Evolutionary conservation across 2,113 vertebrate genomes (phyloP).

Genomic region (Propithecus coquereli): DNA sequence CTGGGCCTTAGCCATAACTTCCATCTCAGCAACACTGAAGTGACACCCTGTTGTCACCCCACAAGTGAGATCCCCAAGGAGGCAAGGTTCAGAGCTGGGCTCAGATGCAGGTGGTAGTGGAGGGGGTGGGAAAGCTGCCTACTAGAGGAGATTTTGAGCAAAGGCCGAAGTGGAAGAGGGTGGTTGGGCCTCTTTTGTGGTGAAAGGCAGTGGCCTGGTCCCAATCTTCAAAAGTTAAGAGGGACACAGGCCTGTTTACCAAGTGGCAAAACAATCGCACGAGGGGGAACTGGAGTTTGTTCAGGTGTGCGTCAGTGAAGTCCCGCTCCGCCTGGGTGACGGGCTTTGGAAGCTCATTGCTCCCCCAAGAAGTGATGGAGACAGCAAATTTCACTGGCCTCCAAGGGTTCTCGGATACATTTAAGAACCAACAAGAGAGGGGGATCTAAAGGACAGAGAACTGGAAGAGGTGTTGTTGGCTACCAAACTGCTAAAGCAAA

Average conservation of each 20-base stretch:
- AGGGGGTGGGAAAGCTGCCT: no score
- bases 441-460: neutral
- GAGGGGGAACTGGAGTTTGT: neutral
- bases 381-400: neutral
- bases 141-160: neutral
- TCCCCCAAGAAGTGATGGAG: neutral
- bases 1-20: neutral
- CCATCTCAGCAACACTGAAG: neutral
- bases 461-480: neutral
- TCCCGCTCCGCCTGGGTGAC: neutral
- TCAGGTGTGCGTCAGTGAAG: rapidly evolving
- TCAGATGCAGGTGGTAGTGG: rapidly evolving
- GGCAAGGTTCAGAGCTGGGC: neutral
- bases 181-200: neutral
- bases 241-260: neutral
- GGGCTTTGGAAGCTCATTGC: neutral
- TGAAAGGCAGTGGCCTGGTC: neutral
- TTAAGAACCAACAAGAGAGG: neutral
- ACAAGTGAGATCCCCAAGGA: neutral
- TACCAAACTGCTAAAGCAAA: neutral
- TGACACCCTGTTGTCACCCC: neutral
- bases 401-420: neutral
- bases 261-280: rapidly evolving
- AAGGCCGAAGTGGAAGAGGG: neutral
- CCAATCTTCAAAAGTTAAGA: neutral